Conservation (phyloP, 2,113 vertebrate genomes). For the Salminus brasiliensis region DNA sequence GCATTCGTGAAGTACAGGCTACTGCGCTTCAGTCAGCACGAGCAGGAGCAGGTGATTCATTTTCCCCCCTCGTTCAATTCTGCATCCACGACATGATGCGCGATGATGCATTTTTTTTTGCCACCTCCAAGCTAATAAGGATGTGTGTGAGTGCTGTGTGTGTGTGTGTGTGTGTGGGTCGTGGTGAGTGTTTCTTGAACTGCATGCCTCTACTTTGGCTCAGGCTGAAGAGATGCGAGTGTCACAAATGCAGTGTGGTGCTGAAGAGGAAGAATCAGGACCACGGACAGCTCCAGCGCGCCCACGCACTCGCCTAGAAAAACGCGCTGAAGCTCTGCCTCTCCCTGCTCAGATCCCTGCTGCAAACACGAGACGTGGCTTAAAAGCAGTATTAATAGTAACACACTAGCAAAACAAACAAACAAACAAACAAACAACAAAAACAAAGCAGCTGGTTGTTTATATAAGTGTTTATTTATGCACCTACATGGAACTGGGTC, state of each 20-base stretch:
- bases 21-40: not conserved
- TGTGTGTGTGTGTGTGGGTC: not conserved
- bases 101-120: not conserved
- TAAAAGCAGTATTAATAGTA: too few species aligned
- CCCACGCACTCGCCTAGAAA: constrained; percentile 28
- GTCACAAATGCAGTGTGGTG: constrained; percentile 16
- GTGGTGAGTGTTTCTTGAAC: not conserved
- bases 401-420: too few species aligned
- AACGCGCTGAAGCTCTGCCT: constrained; percentile 17
- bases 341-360: not conserved
- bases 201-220: not conserved
- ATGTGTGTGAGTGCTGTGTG: not conserved
- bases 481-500: too few species aligned
- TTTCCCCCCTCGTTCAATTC: not conserved
- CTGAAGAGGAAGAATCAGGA: constrained; percentile 38
- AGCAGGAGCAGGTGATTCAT: not conserved
- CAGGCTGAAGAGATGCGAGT: constrained; percentile 24
- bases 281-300: constrained; percentile 36
- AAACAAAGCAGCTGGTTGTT: too few species aligned
- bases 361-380: too few species aligned
- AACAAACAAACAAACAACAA: too few species aligned
- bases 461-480: too few species aligned
- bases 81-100: not conserved
- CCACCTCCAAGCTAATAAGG: not conserved
- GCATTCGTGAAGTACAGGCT: not conserved